Evolutionary conservation across 2,797 vertebrate genomes (phyloP).

Genomic region (Sandelia bainsii): DNA sequence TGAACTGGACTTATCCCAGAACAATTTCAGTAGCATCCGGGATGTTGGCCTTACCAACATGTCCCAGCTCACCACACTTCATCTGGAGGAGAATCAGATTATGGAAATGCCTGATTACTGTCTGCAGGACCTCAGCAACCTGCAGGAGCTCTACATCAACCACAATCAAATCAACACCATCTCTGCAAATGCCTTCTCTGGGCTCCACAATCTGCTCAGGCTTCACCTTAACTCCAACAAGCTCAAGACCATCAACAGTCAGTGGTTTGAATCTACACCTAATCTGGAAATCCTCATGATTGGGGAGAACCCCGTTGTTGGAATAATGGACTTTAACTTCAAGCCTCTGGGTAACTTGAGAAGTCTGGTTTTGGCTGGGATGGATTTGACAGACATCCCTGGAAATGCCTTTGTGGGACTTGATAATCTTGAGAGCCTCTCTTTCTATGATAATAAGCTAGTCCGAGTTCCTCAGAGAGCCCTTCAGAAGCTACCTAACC

Average conservation of each 20-base stretch:
- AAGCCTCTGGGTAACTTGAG: slow-evolving; percentile 91
- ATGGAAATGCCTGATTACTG: slow-evolving; percentile 94
- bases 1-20: slow-evolving; percentile 96
- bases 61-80: slow-evolving; percentile 94
- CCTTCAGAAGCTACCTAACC: slow-evolving; percentile 94
- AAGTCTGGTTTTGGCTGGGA: slow-evolving; percentile 95
- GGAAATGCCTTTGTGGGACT: slow-evolving; percentile 95
- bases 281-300: slow-evolving; percentile 99
- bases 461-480: slow-evolving; percentile 91
- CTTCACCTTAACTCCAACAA: slow-evolving; percentile 97
- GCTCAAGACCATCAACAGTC: slow-evolving; percentile 91
- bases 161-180: slow-evolving; percentile 97
- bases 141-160: slow-evolving; percentile 98
- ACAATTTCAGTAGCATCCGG: slow-evolving; percentile 93
- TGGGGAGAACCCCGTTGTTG: slow-evolving; percentile 96
- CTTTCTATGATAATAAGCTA: slow-evolving; percentile 95
- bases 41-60: slow-evolving; percentile 94
- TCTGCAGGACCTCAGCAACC: slow-evolving; percentile 92
- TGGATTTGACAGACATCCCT: slow-evolving; percentile 95
- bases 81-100: slow-evolving; percentile 97
- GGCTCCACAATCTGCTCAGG: slow-evolving; percentile 91
- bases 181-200: slow-evolving; percentile 92
- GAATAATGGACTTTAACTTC: slow-evolving; percentile 96
- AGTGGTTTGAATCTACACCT: slow-evolving; percentile 96
- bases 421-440: slow-evolving; percentile 96